phyloP scores from a whole-genome alignment of 2,797 vertebrate genomes.

The Channallabes apus region DNA sequence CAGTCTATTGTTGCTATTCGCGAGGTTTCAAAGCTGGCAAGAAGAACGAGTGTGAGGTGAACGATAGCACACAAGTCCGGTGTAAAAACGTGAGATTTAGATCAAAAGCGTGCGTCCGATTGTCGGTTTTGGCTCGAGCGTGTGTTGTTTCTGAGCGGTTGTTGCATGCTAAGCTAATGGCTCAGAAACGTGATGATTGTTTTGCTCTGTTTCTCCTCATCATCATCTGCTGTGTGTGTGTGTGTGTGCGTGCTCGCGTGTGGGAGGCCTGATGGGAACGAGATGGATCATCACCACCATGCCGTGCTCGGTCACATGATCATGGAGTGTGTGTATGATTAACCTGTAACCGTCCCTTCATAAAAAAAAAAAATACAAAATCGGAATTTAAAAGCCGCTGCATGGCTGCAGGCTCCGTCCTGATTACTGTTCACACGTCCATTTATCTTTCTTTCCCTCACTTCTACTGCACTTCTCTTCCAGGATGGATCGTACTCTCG shows the following conservation, averaged over 20 bases:
- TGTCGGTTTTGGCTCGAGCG: slow-evolving; percentile 1
- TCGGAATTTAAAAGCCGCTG: slow-evolving; percentile 10
- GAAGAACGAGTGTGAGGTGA: background rate
- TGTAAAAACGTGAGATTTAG: background rate
- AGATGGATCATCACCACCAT: slow-evolving; percentile 70
- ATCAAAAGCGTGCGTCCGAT: slow-evolving; percentile 6
- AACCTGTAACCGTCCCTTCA: slow-evolving; percentile 75
- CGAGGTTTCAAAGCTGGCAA: background rate
- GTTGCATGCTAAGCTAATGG: slow-evolving; percentile 17
- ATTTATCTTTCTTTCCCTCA: slow-evolving; percentile 72
- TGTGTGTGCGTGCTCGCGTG: slow-evolving; percentile 45
- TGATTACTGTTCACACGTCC: slow-evolving; percentile 79
- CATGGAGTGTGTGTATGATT: slow-evolving; percentile 74
- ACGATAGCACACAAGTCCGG: background rate
- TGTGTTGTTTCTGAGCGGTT: background rate
- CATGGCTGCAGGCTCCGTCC: slow-evolving; percentile 72
- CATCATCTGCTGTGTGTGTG: slow-evolving; percentile 31
- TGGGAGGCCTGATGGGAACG: slow-evolving; percentile 72
- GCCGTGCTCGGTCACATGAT: slow-evolving; percentile 74
- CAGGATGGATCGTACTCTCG: slow-evolving; percentile 55
- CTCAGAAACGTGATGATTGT: slow-evolving; percentile 44
- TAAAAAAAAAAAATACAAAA: slow-evolving; percentile 56
- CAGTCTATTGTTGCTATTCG: background rate
- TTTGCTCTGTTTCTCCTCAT: slow-evolving; percentile 41
- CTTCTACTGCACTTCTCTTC: slow-evolving; percentile 18